Evolutionary conservation across 1,140 invertebrate genomes (phyloP).

Genomic region (Anadara kagoshimensis): DNA sequence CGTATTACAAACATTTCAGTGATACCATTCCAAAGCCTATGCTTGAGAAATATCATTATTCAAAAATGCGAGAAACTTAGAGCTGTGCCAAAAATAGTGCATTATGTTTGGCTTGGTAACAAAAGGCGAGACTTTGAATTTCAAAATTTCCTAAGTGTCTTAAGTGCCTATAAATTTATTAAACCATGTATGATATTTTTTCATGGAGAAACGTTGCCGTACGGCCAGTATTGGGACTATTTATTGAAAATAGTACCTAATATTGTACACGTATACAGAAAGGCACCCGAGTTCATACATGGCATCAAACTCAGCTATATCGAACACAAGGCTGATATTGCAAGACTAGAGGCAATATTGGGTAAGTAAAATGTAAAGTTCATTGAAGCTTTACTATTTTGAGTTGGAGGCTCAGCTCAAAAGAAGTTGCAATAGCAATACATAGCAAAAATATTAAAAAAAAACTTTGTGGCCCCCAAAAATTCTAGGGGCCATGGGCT

Average conservation of each 20-base stretch:
- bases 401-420: too few relatives aligned
- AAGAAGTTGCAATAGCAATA: too few relatives aligned
- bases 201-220: background rate
- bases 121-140: background rate
- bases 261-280: constrained; percentile 10
- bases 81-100: constrained; percentile 1
- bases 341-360: background rate
- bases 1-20: too few relatives aligned
- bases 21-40: too few relatives aligned
- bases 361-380: constrained; percentile 8
- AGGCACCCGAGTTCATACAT: constrained; percentile 5
- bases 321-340: constrained; percentile 14
- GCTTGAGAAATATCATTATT: too few relatives aligned
- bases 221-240: background rate
- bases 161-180: constrained; percentile 1
- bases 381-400: too few relatives aligned
- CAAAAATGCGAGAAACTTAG: too few relatives aligned
- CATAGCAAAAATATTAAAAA: too few relatives aligned
- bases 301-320: background rate
- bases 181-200: constrained; percentile 2
- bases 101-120: background rate
- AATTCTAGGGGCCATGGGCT: too few relatives aligned
- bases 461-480: too few relatives aligned
- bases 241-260: constrained; percentile 4
- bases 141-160: background rate